Base-by-base conservation (phyloP, 2,797 vertebrate species). In the Linurgus olivaceus region DNA sequence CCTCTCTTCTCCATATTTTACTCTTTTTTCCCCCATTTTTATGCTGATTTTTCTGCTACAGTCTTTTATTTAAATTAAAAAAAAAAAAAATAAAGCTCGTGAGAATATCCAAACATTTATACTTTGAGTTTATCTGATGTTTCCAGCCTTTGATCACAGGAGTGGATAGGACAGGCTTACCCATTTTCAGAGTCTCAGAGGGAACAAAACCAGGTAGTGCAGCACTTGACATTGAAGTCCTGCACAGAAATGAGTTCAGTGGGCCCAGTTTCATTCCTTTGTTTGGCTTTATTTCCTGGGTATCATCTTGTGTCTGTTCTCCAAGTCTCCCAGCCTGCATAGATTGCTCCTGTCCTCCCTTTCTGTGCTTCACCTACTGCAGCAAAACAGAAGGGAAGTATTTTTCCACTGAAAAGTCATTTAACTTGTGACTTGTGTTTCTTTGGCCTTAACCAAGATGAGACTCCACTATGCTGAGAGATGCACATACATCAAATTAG, bases 381-480 rank as follows among this genome's bases (percentile, higher is more conserved):
- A 72, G 82, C 37, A 78, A 68, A 81, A 76, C 19, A 52, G 18
- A 12, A 37, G 15, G 40, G n/a, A 67, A 17, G 16, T 59, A 8
- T 71, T 94, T 95, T 95, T 80, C 86, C 29, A 54, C 33, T 83
- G 72, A 70, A 82, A 93, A 96, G 23, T 76, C 63, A 40, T 89
- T 84, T 70, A 28, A 70, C 17, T 86, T 2, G 0, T 88, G 78
- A 42, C 31, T 76, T 55, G 16, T 29, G 17, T 52, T 88, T 21
- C 72, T 70, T 68, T 83, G n/a, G 26, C 50, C 33, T 31, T 28
- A 57, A 42, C 21, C 17, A 77, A 77, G 52, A 52, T 50, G 45
- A 80, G 54, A 75, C 54, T 78, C 26, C 31, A 21, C 45, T 42
- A 1, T 38, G 45, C 38, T 63, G 29, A 71, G 45, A 81, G 66